Base-by-base conservation (phyloP, 2,113 vertebrate genomes). In the Coptodon rendalli region DNA sequence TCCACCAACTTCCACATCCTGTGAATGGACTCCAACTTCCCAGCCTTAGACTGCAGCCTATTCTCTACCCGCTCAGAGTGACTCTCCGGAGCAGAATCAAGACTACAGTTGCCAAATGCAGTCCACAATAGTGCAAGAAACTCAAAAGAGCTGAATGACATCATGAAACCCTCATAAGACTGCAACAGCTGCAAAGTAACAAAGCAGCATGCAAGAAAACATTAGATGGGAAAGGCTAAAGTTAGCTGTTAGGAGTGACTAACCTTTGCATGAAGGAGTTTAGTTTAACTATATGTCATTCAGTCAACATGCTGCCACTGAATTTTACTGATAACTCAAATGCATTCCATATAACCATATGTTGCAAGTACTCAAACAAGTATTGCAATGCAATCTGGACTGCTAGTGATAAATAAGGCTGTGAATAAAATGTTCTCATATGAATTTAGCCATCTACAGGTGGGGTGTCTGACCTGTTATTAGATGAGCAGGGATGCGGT, bases 401-500 rank as follows among this genome's bases (percentile, higher is more conserved):
- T 48, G 43, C 71, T 76, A 29, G 40, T 73, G 68, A 73, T 45
- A 73, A 73, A 29, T 45, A 73, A 6, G 1, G 8, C 24, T 16
- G n/a, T 13, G 8, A 73, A 73, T 45, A 73, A 73, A 38, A 76
- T 7, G 24, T 29, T 76, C 24, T 50, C 9, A 50, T 50, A 19
- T 50, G 43, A 78, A 4, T 50, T 50, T 78, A 80, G 61, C 29
- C 50, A 17, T 9, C 12, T 36, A 11, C 12, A 13, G 24, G 9
- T 9, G 11, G 36, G 6, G 1, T 76, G 1, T 82, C 87, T 86
- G 24, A 99, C 98, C 99, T 1, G 98, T 97, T 91, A 99, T 97
- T 78, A 99, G 97, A 89, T 98, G 96, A 80, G 98, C 97, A 81
- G 98, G 98, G 94, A 99, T 98, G 87, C 97, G 96, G 86, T 99